phyloP scores from a whole-genome alignment of 1,140 invertebrate species.

The Oreohelix idahoensis region DNA sequence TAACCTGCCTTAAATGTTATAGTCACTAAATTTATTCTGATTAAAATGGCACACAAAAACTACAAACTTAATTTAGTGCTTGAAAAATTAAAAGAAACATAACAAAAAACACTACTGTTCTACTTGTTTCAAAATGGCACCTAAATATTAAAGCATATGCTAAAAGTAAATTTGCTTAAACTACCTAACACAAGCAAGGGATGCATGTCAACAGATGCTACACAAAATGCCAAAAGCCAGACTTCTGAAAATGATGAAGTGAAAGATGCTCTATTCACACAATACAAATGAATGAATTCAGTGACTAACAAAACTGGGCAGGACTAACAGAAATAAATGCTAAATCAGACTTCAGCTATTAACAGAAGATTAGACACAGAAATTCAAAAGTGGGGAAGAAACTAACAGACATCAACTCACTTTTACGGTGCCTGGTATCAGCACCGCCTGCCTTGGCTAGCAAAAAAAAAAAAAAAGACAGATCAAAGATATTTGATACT shows the following conservation, averaged over 20 bases:
- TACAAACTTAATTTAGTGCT: no score
- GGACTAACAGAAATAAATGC: no score
- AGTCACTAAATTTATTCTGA: no score
- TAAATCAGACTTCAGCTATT: not conserved
- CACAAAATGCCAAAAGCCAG: not conserved
- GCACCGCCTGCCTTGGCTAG: not conserved
- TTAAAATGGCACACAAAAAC: no score
- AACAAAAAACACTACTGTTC: no score
- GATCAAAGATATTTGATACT: not conserved
- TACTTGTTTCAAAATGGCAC: no score
- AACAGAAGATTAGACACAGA: not conserved
- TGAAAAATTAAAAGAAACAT: no score
- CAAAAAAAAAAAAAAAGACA: not conserved
- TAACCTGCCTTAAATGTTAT: no score
- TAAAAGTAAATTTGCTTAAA: not conserved
- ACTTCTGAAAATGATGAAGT: not conserved
- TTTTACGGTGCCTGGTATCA: not conserved
- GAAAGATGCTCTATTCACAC: not conserved
- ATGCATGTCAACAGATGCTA: conserved; percentile 30
- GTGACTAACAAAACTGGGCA: no score
- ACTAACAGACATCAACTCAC: not conserved
- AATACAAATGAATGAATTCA: no score
- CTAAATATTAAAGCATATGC: no score
- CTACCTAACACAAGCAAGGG: not conserved
- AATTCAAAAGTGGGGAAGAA: not conserved